Evolutionary conservation across 2,113 vertebrate species (phyloP).

Genomic region (Scomber colias): DNA sequence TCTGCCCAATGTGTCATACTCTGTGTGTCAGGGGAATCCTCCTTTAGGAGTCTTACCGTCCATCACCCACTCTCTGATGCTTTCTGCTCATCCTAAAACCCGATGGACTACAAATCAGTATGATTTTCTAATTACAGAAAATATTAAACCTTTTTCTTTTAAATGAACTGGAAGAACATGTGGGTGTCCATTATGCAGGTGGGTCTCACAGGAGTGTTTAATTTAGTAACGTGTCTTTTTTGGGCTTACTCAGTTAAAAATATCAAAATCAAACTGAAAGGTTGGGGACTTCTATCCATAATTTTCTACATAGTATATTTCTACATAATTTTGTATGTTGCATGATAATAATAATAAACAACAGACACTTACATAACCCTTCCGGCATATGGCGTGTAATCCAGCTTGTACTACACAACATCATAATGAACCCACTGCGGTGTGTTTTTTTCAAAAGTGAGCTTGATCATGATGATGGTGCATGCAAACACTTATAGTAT

Average conservation of each 20-base stretch:
- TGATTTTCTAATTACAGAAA: not conserved
- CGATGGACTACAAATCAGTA: not conserved
- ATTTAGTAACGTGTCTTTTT: not conserved
- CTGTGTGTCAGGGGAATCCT: constrained; percentile 35
- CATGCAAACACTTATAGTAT: constrained; percentile 37
- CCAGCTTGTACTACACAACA: constrained; percentile 28
- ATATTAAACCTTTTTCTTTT: not conserved
- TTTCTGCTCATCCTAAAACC: not conserved
- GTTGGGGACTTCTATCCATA: too few species aligned
- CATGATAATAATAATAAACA: constrained; percentile 28
- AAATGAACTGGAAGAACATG: not conserved
- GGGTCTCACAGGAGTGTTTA: not conserved
- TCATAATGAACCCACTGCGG: constrained; percentile 31
- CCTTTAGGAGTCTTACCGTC: constrained; percentile 10
- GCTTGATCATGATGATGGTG: constrained; percentile 9
- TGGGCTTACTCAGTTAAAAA: not conserved
- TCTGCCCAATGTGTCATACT: constrained; percentile 56
- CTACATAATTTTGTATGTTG: not conserved
- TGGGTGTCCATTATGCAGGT: not conserved
- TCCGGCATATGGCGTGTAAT: constrained; percentile 61
- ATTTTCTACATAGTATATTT: not conserved
- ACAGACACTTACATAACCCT: constrained; percentile 56
- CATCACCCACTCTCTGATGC: not conserved
- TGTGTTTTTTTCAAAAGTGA: constrained; percentile 29
- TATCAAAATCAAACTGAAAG: too few species aligned